Percentiles rank a stretch among this genome's conserved stretches.
Conservation (phyloP, 2,113 vertebrate genomes). For the Salvelinus sp. region DNA sequence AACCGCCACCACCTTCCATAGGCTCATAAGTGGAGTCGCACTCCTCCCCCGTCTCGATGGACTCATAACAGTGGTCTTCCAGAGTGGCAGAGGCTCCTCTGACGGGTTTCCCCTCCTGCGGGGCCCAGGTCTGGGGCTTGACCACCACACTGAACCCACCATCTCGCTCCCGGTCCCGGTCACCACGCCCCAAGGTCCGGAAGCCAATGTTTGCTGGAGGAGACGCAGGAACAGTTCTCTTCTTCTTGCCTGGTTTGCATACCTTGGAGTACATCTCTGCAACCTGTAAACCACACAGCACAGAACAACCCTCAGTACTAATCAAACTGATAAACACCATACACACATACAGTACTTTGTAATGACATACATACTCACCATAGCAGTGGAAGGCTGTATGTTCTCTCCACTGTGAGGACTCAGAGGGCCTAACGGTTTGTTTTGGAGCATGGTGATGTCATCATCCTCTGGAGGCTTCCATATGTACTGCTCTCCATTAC, state of each 20-base stretch:
- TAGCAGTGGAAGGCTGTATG: slow-evolving; percentile 71
- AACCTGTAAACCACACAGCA: slow-evolving; percentile 62
- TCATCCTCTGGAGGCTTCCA: slow-evolving; percentile 82
- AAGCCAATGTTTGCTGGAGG: slow-evolving; percentile 73
- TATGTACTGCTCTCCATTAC: slow-evolving; percentile 82
- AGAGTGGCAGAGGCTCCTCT: slow-evolving; percentile 57
- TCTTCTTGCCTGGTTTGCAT: slow-evolving; percentile 79
- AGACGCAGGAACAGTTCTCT: slow-evolving; percentile 72
- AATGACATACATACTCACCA: slow-evolving; percentile 48
- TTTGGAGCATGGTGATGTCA: slow-evolving; percentile 71
- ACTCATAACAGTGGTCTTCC: slow-evolving; percentile 81
- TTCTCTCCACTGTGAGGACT: slow-evolving; percentile 69
- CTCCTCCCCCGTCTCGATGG: slow-evolving; percentile 77
- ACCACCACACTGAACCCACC: slow-evolving; percentile 78
- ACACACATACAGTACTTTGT: background rate
- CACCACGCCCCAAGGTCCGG: slow-evolving; percentile 78
- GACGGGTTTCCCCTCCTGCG: slow-evolving; percentile 70
- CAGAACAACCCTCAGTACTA: background rate
- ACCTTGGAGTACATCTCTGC: slow-evolving; percentile 82
- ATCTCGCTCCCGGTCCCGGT: slow-evolving; percentile 69
- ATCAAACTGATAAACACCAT: background rate
- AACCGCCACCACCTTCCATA: slow-evolving; percentile 65
- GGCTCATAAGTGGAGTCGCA: slow-evolving; percentile 73
- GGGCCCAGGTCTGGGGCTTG: slow-evolving; percentile 79
- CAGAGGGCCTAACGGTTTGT: slow-evolving; percentile 66